Evolutionary conservation across 2,797 vertebrate genomes (phyloP).

Genomic region (Lacerta viridis): DNA sequence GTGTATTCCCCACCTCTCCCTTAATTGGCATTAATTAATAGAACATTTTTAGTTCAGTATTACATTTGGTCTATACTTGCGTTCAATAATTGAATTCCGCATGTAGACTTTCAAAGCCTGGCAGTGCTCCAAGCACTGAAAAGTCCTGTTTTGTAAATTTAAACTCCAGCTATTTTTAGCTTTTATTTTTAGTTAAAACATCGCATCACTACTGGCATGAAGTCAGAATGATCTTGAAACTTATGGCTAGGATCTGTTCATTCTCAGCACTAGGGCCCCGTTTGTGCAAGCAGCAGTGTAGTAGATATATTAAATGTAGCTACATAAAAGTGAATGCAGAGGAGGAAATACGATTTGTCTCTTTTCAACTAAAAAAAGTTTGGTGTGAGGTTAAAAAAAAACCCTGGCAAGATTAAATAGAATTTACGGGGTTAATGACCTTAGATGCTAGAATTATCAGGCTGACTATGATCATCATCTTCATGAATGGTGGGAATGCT

Average conservation of each 20-base stretch:
- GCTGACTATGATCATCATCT: too few species aligned
- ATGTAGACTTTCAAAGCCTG: slow-evolving; percentile 64
- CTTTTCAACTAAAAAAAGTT: not conserved
- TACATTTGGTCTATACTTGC: not conserved
- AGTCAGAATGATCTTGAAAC: slow-evolving; percentile 26
- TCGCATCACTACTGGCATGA: slow-evolving; percentile 79
- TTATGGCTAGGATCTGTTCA: slow-evolving; percentile 17
- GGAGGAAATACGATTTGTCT: not conserved
- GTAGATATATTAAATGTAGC: not conserved
- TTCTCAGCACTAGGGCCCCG: not conserved
- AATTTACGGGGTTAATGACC: too few species aligned
- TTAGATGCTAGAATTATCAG: too few species aligned
- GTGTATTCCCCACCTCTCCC: slow-evolving; percentile 13
- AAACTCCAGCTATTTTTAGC: slow-evolving; percentile 79
- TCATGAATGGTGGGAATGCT: too few species aligned
- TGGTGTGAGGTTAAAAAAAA: not conserved
- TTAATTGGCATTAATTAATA: slow-evolving; percentile 28
- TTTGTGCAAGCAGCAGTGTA: not conserved
- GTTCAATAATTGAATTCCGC: slow-evolving; percentile 47
- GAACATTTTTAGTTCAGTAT: not conserved
- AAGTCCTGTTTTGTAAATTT: slow-evolving; percentile 76
- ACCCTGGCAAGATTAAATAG: not conserved
- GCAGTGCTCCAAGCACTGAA: slow-evolving; percentile 68
- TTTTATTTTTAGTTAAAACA: slow-evolving; percentile 77
- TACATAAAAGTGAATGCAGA: not conserved